A percentile compares a stretch with the other conserved stretches of the same genome.
These are phyloP conservation scores for Saguinus imperator DNA, from an alignment of 2,113 vertebrate genomes.

Conservation along the genomic window DNA sequence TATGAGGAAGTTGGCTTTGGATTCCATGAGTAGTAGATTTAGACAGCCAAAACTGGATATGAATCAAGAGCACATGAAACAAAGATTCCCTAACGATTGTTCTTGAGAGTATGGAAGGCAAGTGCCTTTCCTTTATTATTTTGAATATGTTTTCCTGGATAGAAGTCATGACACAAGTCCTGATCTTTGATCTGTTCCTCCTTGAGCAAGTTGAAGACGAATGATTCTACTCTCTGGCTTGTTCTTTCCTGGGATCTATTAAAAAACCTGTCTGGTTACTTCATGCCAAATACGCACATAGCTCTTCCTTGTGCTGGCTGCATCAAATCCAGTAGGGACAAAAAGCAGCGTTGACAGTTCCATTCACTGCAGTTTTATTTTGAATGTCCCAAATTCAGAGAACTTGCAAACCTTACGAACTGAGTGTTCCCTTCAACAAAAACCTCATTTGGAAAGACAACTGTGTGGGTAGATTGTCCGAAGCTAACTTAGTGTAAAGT, in stretches of 20 bases:
- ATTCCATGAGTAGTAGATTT: conserved; percentile 7
- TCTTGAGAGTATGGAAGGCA: not conserved
- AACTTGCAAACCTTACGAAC: not conserved
- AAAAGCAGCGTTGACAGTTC: not conserved
- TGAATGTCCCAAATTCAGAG: not conserved
- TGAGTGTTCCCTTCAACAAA: not conserved
- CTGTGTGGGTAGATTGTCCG: not conserved
- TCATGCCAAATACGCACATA: conserved; percentile 30
- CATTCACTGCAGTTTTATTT: not conserved
- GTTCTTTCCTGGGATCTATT: conserved; percentile 59
- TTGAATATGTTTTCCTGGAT: not conserved
- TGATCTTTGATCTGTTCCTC: conserved; percentile 4
- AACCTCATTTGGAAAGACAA: not conserved
- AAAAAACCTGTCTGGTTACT: conserved; percentile 46
- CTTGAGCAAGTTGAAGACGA: conserved; percentile 26
- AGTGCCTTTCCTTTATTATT: not conserved
- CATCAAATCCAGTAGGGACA: not conserved
- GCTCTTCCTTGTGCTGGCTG: not conserved
- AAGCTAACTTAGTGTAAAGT: not conserved
- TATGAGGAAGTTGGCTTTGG: not conserved
- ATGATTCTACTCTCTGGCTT: not conserved
- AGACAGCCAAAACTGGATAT: not conserved
- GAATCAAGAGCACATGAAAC: not conserved
- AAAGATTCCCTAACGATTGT: not conserved
- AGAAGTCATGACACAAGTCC: not conserved